A percentile compares a stretch with the other conserved stretches of the same genome.
Evolutionary conservation across 2,888 invertebrate genomes (phyloP).

Genomic region (Chloromyia formosa): DNA sequence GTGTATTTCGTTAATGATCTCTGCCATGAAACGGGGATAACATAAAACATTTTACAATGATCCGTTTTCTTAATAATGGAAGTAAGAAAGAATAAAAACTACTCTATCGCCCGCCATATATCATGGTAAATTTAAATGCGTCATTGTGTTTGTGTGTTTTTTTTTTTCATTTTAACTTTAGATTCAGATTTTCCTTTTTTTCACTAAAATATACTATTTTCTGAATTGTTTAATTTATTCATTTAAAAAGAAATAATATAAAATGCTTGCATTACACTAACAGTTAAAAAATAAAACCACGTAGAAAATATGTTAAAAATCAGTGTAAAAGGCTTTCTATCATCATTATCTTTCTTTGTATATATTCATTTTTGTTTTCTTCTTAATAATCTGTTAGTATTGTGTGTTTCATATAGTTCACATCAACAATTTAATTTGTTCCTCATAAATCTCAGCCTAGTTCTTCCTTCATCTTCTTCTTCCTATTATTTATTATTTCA

Average conservation of each 20-base stretch:
- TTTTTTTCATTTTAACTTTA: conserved; percentile 6
- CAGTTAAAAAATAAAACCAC: neutral
- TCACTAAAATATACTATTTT: conserved; percentile 21
- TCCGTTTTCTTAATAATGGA: no score
- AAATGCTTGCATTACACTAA: conserved; percentile 5
- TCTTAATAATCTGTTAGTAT: conserved; percentile 18
- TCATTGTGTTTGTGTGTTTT: neutral
- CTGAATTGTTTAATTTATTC: neutral
- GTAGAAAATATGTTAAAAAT: conserved; percentile 17
- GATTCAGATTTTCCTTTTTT: conserved; percentile 10
- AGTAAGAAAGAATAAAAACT: no score
- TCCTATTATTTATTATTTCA: conserved; percentile 6
- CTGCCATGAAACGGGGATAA: no score
- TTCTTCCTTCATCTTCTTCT: neutral
- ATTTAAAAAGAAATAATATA: conserved; percentile 20
- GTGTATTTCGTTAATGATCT: no score
- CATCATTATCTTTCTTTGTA: neutral
- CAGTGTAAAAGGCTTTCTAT: conserved; percentile 37
- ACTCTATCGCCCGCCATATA: no score
- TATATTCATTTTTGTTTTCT: no score
- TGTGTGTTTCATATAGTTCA: conserved; percentile 4
- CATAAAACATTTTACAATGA: no score
- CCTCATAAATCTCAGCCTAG: no score
- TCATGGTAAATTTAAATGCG: no score
- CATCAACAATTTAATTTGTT: conserved; percentile 27